phyloP scores from a whole-genome alignment of 92 coral and sea anemone species.

The Zoanthus sansibaricus region DNA sequence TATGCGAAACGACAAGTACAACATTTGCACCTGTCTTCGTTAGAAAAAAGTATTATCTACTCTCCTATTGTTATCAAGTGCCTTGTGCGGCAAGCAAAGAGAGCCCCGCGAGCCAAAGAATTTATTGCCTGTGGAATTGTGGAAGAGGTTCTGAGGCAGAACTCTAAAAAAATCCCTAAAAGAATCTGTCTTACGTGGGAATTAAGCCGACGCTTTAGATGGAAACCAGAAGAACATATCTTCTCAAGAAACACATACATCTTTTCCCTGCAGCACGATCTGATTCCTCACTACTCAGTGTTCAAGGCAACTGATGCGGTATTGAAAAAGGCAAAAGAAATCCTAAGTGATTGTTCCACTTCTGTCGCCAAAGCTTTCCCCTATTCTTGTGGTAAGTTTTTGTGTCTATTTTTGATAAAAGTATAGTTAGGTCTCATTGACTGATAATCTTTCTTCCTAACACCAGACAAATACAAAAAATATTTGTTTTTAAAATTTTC shows the following conservation, averaged over 20 bases:
- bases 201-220: conserved; percentile 25
- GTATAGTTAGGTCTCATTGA: not conserved
- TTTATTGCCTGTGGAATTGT: conserved; percentile 39
- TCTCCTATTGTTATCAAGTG: conserved; percentile 30
- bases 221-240: conserved; percentile 42
- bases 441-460: too few relatives aligned
- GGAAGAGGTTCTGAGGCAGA: conserved; percentile 18
- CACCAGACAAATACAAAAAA: not conserved
- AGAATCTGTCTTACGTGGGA: conserved; percentile 41
- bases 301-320: conserved; percentile 28
- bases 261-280: conserved; percentile 19
- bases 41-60: conserved; percentile 35
- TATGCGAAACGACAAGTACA: conserved; percentile 18
- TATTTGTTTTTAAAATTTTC: too few relatives aligned
- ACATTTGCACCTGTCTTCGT: conserved; percentile 8
- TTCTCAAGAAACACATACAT: not conserved
- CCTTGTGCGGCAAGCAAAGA: conserved; percentile 24
- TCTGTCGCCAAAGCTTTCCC: conserved; percentile 15
- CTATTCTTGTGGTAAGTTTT: conserved; percentile 31
- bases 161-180: not conserved
- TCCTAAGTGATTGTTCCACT: conserved; percentile 23
- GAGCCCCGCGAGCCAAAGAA: conserved; percentile 19
- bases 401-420: not conserved
- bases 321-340: conserved; percentile 11
- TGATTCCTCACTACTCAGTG: conserved; percentile 15